Conservation (phyloP, 2,888 invertebrate species). For the Lasioglossum calceatum region DNA sequence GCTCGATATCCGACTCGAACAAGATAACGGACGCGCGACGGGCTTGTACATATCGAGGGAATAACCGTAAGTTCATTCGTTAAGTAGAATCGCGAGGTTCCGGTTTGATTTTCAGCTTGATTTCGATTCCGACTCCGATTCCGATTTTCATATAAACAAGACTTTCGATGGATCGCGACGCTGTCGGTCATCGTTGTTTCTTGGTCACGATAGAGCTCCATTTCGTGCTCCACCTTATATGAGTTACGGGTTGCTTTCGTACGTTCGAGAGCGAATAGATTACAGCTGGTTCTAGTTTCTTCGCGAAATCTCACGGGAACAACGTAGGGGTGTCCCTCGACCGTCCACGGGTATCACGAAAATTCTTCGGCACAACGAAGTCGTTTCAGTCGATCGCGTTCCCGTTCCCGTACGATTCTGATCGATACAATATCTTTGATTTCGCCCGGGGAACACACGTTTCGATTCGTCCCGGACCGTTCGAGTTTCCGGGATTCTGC, state of each 20-base stretch:
- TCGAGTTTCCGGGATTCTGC: neutral
- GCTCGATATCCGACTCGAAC: slow-evolving; percentile 26
- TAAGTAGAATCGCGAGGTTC: slow-evolving; percentile 46
- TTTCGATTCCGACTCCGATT: neutral
- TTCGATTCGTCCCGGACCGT: neutral
- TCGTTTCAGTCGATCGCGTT: slow-evolving; percentile 20
- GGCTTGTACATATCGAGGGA: slow-evolving; percentile 76
- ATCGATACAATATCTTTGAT: neutral
- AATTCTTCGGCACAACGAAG: slow-evolving; percentile 54
- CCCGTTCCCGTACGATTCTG: neutral
- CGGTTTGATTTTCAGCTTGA: slow-evolving; percentile 18
- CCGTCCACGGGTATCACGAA: slow-evolving; percentile 23
- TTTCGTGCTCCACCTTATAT: slow-evolving; percentile 21
- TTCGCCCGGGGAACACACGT: neutral
- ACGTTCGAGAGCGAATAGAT: slow-evolving; percentile 48
- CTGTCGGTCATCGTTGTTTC: slow-evolving; percentile 18
- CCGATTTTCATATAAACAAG: neutral
- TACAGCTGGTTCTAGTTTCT: slow-evolving; percentile 25
- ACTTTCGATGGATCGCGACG: slow-evolving; percentile 9
- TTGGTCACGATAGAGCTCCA: slow-evolving; percentile 21
- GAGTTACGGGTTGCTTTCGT: slow-evolving; percentile 57
- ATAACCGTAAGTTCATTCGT: slow-evolving; percentile 57
- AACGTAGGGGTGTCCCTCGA: neutral
- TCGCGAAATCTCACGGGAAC: slow-evolving; percentile 1
- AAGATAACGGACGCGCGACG: slow-evolving; percentile 36